These are phyloP conservation scores for Cyrtorhinus lividipennis DNA, from an alignment of 1,140 invertebrate species.

Conservation along the genomic window DNA sequence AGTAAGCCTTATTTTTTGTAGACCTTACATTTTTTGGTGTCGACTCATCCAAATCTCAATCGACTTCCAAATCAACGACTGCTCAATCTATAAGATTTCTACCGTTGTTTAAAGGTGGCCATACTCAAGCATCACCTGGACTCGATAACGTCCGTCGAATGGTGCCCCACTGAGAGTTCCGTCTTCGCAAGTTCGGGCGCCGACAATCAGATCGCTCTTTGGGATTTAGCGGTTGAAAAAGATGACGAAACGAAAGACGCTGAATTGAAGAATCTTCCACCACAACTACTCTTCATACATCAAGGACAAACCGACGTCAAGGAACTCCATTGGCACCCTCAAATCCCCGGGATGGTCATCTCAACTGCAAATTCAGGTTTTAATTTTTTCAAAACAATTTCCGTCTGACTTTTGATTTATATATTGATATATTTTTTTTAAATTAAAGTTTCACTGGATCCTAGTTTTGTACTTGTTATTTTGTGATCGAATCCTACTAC, in stretches of 20 bases:
- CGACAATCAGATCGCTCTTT: slow-evolving; percentile 92
- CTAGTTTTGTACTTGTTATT: too few relatives aligned
- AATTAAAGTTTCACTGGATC: too few relatives aligned
- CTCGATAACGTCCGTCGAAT: slow-evolving; percentile 90
- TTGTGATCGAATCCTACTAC: too few relatives aligned
- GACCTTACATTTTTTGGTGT: too few relatives aligned
- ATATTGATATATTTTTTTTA: not conserved
- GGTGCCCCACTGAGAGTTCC: slow-evolving; percentile 84
- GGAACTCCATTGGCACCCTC: slow-evolving; percentile 97
- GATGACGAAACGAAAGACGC: slow-evolving; percentile 40
- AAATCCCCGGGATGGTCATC: slow-evolving; percentile 84
- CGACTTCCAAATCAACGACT: too few relatives aligned
- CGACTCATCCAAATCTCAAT: too few relatives aligned
- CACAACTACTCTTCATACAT: slow-evolving; percentile 94
- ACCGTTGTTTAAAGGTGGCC: too few relatives aligned
- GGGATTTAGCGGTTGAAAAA: slow-evolving; percentile 89
- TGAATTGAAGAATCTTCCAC: slow-evolving; percentile 62
- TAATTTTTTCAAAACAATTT: slow-evolving; percentile 96
- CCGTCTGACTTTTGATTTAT: too few relatives aligned
- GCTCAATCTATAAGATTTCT: too few relatives aligned
- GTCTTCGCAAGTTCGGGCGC: slow-evolving; percentile 85
- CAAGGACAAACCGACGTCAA: slow-evolving; percentile 97
- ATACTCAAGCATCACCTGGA: slow-evolving; percentile 86
- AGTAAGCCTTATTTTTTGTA: slow-evolving; percentile 10
- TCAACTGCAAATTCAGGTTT: slow-evolving; percentile 90